Base-by-base conservation (phyloP, 1,140 invertebrate species). In the Ips typographus region DNA sequence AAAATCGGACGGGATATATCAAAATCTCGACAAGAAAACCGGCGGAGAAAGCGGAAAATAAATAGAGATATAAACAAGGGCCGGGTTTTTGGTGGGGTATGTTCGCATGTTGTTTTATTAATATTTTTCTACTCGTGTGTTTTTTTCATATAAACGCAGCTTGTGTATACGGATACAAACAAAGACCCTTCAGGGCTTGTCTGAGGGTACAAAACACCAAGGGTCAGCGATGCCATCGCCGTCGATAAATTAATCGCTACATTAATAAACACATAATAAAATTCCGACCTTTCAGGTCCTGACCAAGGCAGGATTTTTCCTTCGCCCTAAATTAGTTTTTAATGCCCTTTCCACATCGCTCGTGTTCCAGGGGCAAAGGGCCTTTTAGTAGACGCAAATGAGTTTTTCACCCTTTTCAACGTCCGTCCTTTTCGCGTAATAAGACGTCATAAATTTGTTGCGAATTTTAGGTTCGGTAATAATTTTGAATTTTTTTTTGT, bases 331-430 rank as follows among this genome's bases (percentile, higher is more conserved):
- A 66, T 58, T 66, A 66, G 51, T 66, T 58, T 66, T 66, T 66
- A 66, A 66, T 66, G 64, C 55, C 55, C 55, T 66, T 65, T 58
- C 55, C 22, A 22, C 22, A 43, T 5, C 7, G 40, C 8, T 40
- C 64, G 8, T 66, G 53, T 58, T 43, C 64, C 49, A 53, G 52
- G 36, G 55, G 3, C 41, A 57, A 66, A 66, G 64, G 42, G 53
- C 64, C 43, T 57, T 58, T 66, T 66, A 66, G 53, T 66, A 47
- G 64, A 66, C 64, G 53, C 58, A 66, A 66, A 66, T 66, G 64
- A 58, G 55, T 66, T 66, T 66, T 66, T 66, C 64, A 66, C 64
- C 64, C 64, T 66, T 66, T 66, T 66, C 64, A 66, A 58, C 52
- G 64, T 56, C 64, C 53, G 43, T 55, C 62, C 62, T 55, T n/a